Conservation (phyloP, 2,888 invertebrate species). For the Plebejus argus region DNA sequence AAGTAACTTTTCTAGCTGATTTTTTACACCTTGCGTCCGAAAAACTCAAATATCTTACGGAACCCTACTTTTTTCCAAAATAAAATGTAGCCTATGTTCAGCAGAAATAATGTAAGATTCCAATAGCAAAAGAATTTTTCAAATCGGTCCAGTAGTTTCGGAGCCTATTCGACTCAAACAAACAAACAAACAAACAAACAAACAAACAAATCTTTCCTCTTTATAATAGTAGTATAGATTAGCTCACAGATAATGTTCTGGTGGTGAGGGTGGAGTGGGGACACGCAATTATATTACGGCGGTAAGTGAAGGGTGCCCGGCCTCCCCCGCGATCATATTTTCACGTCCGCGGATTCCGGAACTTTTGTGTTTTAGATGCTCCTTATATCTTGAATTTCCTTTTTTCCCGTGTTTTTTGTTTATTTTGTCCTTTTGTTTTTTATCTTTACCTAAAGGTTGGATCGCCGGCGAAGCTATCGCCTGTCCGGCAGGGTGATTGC, state of each 20-base stretch:
- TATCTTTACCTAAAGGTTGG: background rate
- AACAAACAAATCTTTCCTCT: too few species aligned
- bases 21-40: too few species aligned
- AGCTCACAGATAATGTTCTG: background rate
- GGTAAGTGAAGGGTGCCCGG: slow-evolving; percentile 5
- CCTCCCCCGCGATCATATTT: background rate
- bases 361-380: background rate
- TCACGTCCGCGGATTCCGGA: background rate
- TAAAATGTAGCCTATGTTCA: too few species aligned
- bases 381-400: background rate
- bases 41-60: too few species aligned
- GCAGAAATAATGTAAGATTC: too few species aligned
- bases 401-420: background rate
- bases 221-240: too few species aligned
- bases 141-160: too few species aligned
- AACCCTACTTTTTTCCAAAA: too few species aligned
- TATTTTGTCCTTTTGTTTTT: background rate
- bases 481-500: background rate
- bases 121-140: too few species aligned
- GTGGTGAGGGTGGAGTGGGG: slow-evolving; percentile 38
- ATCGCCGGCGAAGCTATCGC: background rate
- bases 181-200: too few species aligned
- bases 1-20: too few species aligned
- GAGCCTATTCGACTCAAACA: too few species aligned
- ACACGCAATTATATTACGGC: slow-evolving; percentile 50